Percentiles rank a stretch among this genome's conserved stretches.
phyloP scores from a whole-genome alignment of 2,888 invertebrate species.

The Linyphia triangularis region DNA sequence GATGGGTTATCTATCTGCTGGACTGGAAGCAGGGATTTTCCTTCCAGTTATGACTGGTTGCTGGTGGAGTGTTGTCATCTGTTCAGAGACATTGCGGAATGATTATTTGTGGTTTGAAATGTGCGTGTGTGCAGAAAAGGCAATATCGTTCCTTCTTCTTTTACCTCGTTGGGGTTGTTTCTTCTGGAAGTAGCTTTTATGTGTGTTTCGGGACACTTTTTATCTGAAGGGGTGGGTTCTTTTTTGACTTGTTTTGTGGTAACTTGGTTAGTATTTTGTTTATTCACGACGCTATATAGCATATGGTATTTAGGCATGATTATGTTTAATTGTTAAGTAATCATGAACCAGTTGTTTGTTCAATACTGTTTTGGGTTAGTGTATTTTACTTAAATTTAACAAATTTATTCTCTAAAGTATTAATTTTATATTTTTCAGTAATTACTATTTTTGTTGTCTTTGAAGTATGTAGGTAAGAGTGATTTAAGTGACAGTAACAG shows the following conservation, averaged over 20 bases:
- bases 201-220: not conserved
- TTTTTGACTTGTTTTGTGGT: not conserved
- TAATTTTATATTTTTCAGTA: no score
- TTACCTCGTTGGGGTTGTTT: not conserved
- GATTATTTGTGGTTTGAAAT: conserved; percentile 57
- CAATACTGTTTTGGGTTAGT: no score
- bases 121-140: conserved; percentile 51
- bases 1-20: conserved; percentile 42
- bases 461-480: no score
- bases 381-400: no score
- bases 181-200: not conserved
- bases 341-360: no score
- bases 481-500: no score
- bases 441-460: no score
- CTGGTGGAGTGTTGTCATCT: conserved; percentile 45
- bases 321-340: no score
- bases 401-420: no score
- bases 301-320: no score
- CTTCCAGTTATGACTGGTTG: conserved; percentile 40
- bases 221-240: not conserved
- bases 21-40: conserved; percentile 37
- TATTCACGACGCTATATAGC: not conserved
- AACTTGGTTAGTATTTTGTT: not conserved
- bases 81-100: conserved; percentile 49
- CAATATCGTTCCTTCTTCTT: conserved; percentile 5